These are phyloP conservation scores for Tryphoninae sp. DNA, from an alignment of 2,888 invertebrate species.

Conservation along the genomic window DNA sequence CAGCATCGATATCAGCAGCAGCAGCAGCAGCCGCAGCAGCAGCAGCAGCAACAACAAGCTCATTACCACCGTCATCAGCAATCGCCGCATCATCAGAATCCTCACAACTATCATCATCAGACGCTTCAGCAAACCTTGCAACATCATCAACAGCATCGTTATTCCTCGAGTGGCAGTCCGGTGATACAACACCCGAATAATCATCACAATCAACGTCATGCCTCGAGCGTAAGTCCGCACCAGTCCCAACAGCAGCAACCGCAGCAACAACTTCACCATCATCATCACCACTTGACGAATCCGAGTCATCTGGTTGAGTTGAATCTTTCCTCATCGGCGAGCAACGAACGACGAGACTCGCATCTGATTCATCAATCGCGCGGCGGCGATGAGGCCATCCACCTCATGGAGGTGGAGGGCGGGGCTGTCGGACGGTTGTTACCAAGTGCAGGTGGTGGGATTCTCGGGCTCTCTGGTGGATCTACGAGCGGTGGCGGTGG, in stretches of 20 bases:
- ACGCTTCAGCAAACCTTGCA: slow-evolving; percentile 53
- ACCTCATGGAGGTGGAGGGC: slow-evolving; percentile 78
- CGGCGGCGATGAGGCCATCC: slow-evolving; percentile 76
- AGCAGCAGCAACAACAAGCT: slow-evolving; percentile 33
- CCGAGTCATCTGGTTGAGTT: slow-evolving; percentile 61
- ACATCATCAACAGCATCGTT: slow-evolving; percentile 60
- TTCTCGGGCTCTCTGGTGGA: slow-evolving; percentile 77
- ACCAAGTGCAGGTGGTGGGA: slow-evolving; percentile 77
- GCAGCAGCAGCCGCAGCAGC: slow-evolving; percentile 57
- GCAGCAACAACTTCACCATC: slow-evolving; percentile 64
- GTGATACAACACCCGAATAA: slow-evolving; percentile 68
- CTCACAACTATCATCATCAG: slow-evolving; percentile 53
- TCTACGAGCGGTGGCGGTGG: background rate
- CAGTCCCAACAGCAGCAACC: slow-evolving; percentile 65
- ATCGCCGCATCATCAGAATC: slow-evolving; percentile 49
- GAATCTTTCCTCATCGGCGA: slow-evolving; percentile 61
- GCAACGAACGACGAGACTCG: slow-evolving; percentile 65
- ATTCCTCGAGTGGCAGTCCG: slow-evolving; percentile 64
- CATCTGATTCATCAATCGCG: slow-evolving; percentile 67
- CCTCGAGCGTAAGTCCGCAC: slow-evolving; percentile 56
- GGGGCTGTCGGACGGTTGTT: slow-evolving; percentile 71
- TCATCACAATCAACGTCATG: slow-evolving; percentile 56
- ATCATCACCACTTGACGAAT: slow-evolving; percentile 66
- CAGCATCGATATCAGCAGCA: slow-evolving; percentile 65
- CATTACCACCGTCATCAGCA: slow-evolving; percentile 67